Base-by-base conservation (phyloP, 2,113 vertebrate genomes). In the Falco punctatus region DNA sequence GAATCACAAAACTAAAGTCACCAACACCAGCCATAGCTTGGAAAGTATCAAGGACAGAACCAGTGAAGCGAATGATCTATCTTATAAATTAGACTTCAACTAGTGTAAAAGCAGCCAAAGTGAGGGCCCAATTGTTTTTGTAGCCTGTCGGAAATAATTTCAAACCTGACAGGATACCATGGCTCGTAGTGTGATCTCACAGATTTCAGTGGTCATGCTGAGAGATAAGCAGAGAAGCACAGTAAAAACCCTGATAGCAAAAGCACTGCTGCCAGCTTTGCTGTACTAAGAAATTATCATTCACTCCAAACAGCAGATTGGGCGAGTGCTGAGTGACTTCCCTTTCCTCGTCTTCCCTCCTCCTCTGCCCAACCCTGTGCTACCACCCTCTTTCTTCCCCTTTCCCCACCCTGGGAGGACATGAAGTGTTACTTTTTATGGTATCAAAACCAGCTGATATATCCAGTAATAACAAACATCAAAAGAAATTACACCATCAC, bases 41-140 rank as follows among this genome's bases (percentile, higher is more conserved):
- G 84, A 79, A 91, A 96, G 84, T 72, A 94, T 93, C 92, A 81
- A 96, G 88, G 84, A 93, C 92, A 92, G 84, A 95, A 77, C 35
- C 95, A 95, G 81, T 81, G 96, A 97, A 97, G 96, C 89, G 15
- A 91, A 97, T 97, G 96, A 98, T 97, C 95, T 94, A 92, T 97
- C 96, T 98, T 97, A 97, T 89, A 98, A 98, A 98, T 98, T 97
- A 97, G 97, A 97, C 96, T 97, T 98, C 97, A 98, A 92, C 96
- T 93, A 97, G 75, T 73, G 92, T 96, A 97, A 96, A 98, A 95
- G 91, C 93, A 88, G 86, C 72, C 86, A 74, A 97, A 96, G 79
- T 91, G 93, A 98, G 95, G 94, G 84, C 81, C 94, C 87, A 70
- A 97, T 97, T 97, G 92, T 97, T 98, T 97, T 93, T 95, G 96